Evolutionary conservation across 2,797 vertebrate genomes (phyloP).

Genomic region (Aplochiton taeniatus): DNA sequence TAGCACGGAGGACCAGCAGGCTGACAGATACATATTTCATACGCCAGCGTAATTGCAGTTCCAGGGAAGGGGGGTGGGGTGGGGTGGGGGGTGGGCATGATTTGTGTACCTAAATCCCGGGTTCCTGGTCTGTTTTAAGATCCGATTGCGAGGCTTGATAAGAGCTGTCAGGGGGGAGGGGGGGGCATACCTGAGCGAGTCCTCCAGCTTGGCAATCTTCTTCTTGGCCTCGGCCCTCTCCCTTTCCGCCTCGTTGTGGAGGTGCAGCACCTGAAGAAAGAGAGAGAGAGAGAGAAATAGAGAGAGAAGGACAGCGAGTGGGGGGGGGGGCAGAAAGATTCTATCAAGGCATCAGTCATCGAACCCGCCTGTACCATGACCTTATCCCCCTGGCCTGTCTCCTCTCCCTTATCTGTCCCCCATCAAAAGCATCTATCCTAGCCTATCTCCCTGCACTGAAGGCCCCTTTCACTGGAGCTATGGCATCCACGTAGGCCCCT

Average conservation of each 20-base stretch:
- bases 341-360: slow-evolving; percentile 47
- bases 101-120: background rate
- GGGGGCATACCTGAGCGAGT: slow-evolving; percentile 81
- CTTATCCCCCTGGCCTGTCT: slow-evolving; percentile 51
- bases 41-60: background rate
- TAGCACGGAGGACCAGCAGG: background rate
- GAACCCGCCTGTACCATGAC: slow-evolving; percentile 48
- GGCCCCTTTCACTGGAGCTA: slow-evolving; percentile 48
- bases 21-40: background rate
- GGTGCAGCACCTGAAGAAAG: slow-evolving; percentile 74
- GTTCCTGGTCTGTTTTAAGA: background rate
- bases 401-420: slow-evolving; percentile 47
- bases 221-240: slow-evolving; percentile 77
- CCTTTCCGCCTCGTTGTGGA: slow-evolving; percentile 81
- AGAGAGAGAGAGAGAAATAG: background rate
- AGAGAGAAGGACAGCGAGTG: background rate
- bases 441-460: slow-evolving; percentile 25
- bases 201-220: slow-evolving; percentile 81
- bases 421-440: slow-evolving; percentile 51
- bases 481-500: slow-evolving; percentile 56
- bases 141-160: background rate
- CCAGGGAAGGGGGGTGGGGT: background rate
- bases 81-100: background rate
- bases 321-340: slow-evolving; percentile 5
- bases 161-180: background rate